Conservation (phyloP, 2,797 vertebrate genomes). For the Siniperca undulata region DNA sequence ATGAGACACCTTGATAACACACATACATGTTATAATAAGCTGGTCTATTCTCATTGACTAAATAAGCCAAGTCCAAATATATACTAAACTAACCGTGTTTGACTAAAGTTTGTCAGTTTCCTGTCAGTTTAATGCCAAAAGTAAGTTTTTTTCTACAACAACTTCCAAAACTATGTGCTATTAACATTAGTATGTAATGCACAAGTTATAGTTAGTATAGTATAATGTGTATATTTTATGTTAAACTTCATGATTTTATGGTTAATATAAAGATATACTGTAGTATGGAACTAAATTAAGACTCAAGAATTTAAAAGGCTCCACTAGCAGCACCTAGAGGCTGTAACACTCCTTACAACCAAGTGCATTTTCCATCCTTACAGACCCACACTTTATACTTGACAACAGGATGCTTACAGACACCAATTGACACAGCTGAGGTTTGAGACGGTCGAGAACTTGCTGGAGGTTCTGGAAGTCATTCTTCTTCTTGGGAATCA, state of each 20-base stretch:
- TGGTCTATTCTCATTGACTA: background rate
- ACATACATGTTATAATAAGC: background rate
- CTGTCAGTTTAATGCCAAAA: background rate
- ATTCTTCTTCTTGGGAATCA: slow-evolving; percentile 82
- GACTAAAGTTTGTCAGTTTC: background rate
- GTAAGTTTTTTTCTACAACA: background rate
- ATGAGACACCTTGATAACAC: background rate
- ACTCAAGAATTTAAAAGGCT: background rate
- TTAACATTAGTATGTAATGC: background rate
- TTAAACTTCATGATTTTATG: background rate
- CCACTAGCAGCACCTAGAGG: background rate
- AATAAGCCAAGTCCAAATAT: background rate
- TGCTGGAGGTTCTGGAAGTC: slow-evolving; percentile 75
- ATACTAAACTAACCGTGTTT: background rate
- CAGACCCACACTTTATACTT: background rate
- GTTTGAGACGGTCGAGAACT: slow-evolving; percentile 82
- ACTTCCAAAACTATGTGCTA: background rate
- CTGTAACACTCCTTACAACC: background rate
- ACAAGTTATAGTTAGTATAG: background rate
- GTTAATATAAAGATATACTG: background rate
- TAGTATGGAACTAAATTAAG: background rate
- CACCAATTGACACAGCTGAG: slow-evolving; percentile 79
- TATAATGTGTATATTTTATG: background rate
- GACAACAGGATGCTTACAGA: slow-evolving; percentile 81
- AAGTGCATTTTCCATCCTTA: background rate